Conservation (phyloP, 2,113 vertebrate species). For the Clinocottus analis region DNA sequence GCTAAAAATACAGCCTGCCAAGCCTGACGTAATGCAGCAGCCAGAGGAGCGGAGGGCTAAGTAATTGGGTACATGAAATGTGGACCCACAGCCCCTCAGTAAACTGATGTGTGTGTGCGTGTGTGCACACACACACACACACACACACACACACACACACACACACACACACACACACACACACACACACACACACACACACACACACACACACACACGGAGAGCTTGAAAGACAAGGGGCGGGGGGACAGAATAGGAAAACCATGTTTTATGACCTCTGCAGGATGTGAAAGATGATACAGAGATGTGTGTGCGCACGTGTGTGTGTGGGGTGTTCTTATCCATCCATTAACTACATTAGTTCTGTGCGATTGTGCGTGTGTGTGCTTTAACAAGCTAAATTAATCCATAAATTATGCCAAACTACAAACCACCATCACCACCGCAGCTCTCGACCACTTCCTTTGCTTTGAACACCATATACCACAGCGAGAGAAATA, state of each 20-base stretch:
- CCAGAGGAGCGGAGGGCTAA: conserved; percentile 73
- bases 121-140: too few species aligned
- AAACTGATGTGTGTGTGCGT: conserved; percentile 15
- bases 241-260: conserved; percentile 52
- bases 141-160: too few species aligned
- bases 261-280: conserved; percentile 75
- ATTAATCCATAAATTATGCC: conserved; percentile 66
- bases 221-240: conserved; percentile 53
- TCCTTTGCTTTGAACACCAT: conserved; percentile 15
- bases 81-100: conserved; percentile 63
- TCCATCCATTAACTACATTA: conserved; percentile 69
- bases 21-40: conserved; percentile 84
- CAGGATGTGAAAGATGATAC: conserved; percentile 70
- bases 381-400: conserved; percentile 58
- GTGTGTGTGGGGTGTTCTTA: conserved; percentile 36
- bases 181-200: too few species aligned
- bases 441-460: conserved; percentile 28
- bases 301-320: conserved; percentile 14
- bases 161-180: too few species aligned
- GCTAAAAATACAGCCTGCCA: conserved; percentile 84
- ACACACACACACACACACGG: too few species aligned
- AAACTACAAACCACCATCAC: too few species aligned
- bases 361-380: conserved; percentile 38
- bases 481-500: conserved; percentile 7
- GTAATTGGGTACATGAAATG: conserved; percentile 85